Conservation (phyloP, 2,113 vertebrate species). For the Cervus canadensis region DNA sequence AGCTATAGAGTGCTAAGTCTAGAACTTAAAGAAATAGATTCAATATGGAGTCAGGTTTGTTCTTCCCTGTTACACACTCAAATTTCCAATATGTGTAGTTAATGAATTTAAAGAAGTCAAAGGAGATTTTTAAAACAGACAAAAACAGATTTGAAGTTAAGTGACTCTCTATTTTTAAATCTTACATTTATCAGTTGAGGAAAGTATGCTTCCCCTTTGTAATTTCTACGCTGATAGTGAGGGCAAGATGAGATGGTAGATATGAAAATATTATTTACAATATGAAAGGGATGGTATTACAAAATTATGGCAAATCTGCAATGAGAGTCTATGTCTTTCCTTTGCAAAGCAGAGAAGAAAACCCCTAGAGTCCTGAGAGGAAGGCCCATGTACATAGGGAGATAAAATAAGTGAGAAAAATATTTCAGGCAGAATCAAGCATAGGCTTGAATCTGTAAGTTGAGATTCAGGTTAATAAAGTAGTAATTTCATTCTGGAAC, state of each 20-base stretch:
- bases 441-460: not conserved
- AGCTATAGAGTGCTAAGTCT: not conserved
- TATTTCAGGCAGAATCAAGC: not conserved
- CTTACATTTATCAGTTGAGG: not conserved
- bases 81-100: not conserved
- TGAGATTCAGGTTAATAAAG: not conserved
- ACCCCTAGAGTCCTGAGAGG: not conserved
- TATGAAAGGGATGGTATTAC: not conserved
- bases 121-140: not conserved
- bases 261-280: not conserved
- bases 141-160: not conserved
- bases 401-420: not conserved
- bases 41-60: not conserved
- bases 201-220: not conserved
- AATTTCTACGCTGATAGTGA: not conserved
- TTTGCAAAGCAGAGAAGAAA: not conserved
- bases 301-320: not conserved
- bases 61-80: not conserved
- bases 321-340: not conserved
- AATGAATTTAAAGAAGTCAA: not conserved
- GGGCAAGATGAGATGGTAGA: not conserved
- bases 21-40: not conserved
- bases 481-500: not conserved
- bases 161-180: too few relatives aligned
- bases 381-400: not conserved